phyloP scores from a whole-genome alignment of 2,797 vertebrate species.

The Kryptopterus vitreolus region DNA sequence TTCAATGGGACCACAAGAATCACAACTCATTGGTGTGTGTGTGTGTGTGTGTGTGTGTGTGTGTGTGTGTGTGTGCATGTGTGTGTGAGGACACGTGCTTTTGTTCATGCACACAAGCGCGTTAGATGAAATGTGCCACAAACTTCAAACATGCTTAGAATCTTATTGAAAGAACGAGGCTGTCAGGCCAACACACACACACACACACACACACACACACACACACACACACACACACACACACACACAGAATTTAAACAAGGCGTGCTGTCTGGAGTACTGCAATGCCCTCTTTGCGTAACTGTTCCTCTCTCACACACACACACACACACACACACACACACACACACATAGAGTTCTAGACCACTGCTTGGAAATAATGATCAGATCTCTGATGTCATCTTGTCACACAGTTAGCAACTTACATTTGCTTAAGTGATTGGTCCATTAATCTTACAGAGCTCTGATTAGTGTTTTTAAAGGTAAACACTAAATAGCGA shows the following conservation, averaged over 20 bases:
- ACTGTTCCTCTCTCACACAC: neutral
- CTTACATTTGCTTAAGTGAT: neutral
- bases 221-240: constrained; percentile 16
- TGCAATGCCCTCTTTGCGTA: constrained; percentile 12
- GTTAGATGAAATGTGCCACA: constrained; percentile 33
- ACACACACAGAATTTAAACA: constrained; percentile 34
- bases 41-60: constrained; percentile 10
- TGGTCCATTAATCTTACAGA: constrained; percentile 39
- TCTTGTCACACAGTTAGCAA: neutral
- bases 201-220: constrained; percentile 16
- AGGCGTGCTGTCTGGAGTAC: constrained; percentile 29
- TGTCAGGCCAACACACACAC: constrained; percentile 5
- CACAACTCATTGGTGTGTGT: neutral
- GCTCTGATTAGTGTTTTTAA: neutral
- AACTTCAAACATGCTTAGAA: constrained; percentile 35
- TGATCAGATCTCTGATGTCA: constrained; percentile 36
- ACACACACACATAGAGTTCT: constrained; percentile 36
- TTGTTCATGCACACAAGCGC: neutral
- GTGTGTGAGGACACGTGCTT: neutral
- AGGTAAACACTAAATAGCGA: neutral
- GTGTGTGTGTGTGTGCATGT: neutral
- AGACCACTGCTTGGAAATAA: constrained; percentile 47
- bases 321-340: constrained; percentile 31
- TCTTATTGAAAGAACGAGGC: constrained; percentile 27
- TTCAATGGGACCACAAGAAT: constrained; percentile 7